Conservation (phyloP, 2,797 vertebrate genomes). For the Gymnodraco acuticeps region DNA sequence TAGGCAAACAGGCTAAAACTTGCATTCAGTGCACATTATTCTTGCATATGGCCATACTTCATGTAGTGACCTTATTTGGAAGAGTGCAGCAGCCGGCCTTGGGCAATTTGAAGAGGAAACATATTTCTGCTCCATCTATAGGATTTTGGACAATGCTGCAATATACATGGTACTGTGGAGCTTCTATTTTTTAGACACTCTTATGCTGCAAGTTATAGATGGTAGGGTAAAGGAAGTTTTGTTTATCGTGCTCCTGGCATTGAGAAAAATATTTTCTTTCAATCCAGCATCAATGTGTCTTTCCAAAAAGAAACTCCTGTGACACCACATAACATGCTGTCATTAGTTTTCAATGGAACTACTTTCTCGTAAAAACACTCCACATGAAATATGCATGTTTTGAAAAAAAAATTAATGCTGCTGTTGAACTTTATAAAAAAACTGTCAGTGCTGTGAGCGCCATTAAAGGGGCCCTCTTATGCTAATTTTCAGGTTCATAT, state of each 20-base stretch:
- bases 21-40: not conserved
- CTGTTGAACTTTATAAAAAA: not conserved
- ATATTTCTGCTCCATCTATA: not conserved
- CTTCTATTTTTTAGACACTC: not conserved
- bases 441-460: too few relatives aligned
- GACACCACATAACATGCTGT: not conserved
- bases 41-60: not conserved
- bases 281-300: constrained; percentile 10
- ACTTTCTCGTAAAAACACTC: not conserved
- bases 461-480: too few relatives aligned
- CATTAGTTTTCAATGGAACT: not conserved
- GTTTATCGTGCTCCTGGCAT: not conserved
- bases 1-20: not conserved
- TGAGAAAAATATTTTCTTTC: not conserved
- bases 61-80: not conserved
- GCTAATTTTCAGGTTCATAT: too few relatives aligned
- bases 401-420: not conserved
- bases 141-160: not conserved
- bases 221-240: not conserved
- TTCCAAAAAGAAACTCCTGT: not conserved
- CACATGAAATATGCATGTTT: not conserved
- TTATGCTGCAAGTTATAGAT: not conserved
- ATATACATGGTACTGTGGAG: not conserved
- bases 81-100: not conserved
- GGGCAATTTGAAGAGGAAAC: not conserved